phyloP scores from a whole-genome alignment of 2,113 vertebrate species.

The Microcebus tavaratra region DNA sequence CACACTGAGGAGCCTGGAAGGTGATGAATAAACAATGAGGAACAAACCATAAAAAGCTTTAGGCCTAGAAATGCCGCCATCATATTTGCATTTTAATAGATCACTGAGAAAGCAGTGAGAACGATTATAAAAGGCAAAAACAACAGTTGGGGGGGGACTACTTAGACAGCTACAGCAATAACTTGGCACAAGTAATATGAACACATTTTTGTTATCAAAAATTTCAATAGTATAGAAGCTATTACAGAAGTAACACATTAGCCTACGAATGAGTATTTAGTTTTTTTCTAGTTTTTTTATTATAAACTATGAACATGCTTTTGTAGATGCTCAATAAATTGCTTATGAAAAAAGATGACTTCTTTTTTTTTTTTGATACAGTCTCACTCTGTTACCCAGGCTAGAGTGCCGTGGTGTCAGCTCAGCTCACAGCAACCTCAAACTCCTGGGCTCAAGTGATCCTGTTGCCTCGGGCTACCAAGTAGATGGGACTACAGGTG shows the following conservation, averaged over 20 bases:
- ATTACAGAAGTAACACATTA: background rate
- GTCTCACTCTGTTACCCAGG: too few relatives aligned
- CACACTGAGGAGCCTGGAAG: background rate
- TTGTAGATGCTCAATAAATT: background rate
- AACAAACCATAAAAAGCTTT: background rate
- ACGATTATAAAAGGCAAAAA: background rate
- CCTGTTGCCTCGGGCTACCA: too few relatives aligned
- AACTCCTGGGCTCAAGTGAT: too few relatives aligned
- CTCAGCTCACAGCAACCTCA: too few relatives aligned
- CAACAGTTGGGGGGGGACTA: background rate
- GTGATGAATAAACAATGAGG: background rate
- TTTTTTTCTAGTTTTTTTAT: background rate
- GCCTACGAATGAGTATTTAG: background rate
- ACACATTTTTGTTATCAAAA: background rate
- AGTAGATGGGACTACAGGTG: too few relatives aligned
- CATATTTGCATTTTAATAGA: background rate
- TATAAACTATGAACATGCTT: background rate
- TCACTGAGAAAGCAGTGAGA: background rate
- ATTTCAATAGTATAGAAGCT: background rate
- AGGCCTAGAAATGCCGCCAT: background rate
- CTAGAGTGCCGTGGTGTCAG: too few relatives aligned
- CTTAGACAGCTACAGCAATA: background rate
- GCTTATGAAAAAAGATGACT: slow-evolving; percentile 19
- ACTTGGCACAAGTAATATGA: background rate
- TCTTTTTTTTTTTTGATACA: background rate